These are phyloP conservation scores for Perca fluviatilis DNA, from an alignment of 2,113 vertebrate genomes.

Conservation along the genomic window DNA sequence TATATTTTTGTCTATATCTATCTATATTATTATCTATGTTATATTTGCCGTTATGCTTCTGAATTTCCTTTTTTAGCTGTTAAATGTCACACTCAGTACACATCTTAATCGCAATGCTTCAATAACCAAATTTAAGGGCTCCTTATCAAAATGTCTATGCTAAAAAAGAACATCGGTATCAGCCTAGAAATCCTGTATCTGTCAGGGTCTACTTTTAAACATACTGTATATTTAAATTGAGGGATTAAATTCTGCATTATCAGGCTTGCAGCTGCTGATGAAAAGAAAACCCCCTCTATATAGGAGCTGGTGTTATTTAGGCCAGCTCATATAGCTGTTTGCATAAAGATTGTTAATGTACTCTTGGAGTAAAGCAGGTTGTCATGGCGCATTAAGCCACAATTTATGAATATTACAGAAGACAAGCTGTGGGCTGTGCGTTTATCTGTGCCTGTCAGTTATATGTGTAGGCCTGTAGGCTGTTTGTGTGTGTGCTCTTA, in stretches of 20 bases:
- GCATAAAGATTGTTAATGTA: conserved; percentile 49
- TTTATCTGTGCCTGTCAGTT: conserved; percentile 41
- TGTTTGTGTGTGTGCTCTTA: conserved; percentile 15
- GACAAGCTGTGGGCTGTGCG: conserved; percentile 49
- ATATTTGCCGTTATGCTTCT: not conserved
- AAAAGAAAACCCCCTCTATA: not conserved
- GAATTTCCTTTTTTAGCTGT: not conserved
- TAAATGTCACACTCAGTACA: not conserved
- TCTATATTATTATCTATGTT: no score
- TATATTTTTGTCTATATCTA: no score
- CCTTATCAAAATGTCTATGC: not conserved
- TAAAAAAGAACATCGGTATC: not conserved
- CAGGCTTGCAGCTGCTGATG: conserved; percentile 22
- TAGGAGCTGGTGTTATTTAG: conserved; percentile 51
- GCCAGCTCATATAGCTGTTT: conserved; percentile 55
- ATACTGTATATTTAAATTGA: not conserved
- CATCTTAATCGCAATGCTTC: not conserved
- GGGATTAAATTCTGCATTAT: conserved; percentile 30
- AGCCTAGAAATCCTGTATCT: not conserved
- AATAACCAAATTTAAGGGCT: not conserved
- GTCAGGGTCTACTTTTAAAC: not conserved
- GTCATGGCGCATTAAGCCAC: conserved; percentile 37
- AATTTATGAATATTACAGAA: conserved; percentile 57
- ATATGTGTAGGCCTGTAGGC: conserved; percentile 25
- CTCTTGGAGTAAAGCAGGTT: conserved; percentile 57